Conservation (phyloP, 2,797 vertebrate species). For the Galagoides demidoff region DNA sequence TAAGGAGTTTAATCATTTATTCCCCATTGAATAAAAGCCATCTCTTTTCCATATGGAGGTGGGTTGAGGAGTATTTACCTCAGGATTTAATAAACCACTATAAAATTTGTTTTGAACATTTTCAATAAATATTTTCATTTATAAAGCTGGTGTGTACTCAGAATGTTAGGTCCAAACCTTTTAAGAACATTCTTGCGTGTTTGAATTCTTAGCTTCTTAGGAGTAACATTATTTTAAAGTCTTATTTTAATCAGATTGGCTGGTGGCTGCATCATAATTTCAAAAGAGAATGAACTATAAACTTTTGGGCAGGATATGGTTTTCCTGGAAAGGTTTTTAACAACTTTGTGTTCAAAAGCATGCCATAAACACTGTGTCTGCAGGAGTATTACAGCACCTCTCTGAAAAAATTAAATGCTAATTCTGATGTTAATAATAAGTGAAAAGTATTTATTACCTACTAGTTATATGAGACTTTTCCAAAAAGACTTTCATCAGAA, state of each 20-base stretch:
- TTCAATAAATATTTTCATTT: conserved; percentile 34
- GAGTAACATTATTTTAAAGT: conserved; percentile 29
- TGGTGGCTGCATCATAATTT: conserved; percentile 55
- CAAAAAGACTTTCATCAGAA: conserved; percentile 16
- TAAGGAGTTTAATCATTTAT: neutral
- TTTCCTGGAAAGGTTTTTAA: conserved; percentile 46
- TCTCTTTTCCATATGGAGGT: neutral
- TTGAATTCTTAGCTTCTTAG: conserved; percentile 41
- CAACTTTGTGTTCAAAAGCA: conserved; percentile 26
- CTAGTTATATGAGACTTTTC: neutral
- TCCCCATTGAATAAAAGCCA: conserved; percentile 10
- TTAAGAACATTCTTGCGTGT: conserved; percentile 41
- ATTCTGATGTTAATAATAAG: conserved; percentile 45
- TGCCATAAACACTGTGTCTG: conserved; percentile 53
- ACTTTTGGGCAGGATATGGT: neutral
- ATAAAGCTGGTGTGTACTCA: neutral
- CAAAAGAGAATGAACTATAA: conserved; percentile 44
- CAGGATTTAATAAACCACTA: conserved; percentile 9
- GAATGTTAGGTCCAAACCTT: conserved; percentile 34
- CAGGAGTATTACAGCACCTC: neutral
- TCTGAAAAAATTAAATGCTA: conserved; percentile 47
- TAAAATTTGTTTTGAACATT: conserved; percentile 58
- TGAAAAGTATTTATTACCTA: conserved; percentile 52
- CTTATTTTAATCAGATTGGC: conserved; percentile 27
- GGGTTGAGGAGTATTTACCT: neutral